Base-by-base conservation (phyloP, 2,888 invertebrate genomes). In the Epirrhoe tristata region DNA sequence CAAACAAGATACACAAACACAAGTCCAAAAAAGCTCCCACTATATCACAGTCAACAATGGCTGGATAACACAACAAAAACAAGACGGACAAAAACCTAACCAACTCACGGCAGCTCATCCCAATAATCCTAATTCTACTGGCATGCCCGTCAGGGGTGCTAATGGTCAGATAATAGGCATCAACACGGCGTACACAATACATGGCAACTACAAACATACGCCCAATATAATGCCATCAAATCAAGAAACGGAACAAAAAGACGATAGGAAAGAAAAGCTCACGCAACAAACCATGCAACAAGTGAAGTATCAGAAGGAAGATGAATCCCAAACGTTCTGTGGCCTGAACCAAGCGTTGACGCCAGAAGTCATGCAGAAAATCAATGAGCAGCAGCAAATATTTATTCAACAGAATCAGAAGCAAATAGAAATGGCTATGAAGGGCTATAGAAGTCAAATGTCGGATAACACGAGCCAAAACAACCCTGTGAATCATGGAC, bases 151-250 rank as follows among this genome's bases (percentile, higher is more conserved):
- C 46, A 81, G 95, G 65, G 94, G 94, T 8, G 94, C 94, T 0
- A 95, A 95, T 72, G 95, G 95, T 52, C 95, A 95, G 83, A 90
- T 95, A 57, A 94, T 95, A 63, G 94, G 94, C 46, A 91, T 95
- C 7, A 95, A 95, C 77, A 93, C 94, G 36, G 86, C 87, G 12
- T 87, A 81, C 69, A 83, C 81, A 70, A 89, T 89, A 76, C 85
- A 89, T 64, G 60, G 76, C 2, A 85, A 82, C 72, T 81, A 81
- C 58, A 91, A 90, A 78, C 85, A 84, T 69, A 61, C 77, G 7
- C 73, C 83, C 34, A 77, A 77, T 31, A 67, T 77, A 5, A 69
- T 82, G 14, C 71, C 83, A 5, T 85, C 84, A 46, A 64, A 71
- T 24, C 46, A 76, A 2, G 87, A 89, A 57, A 80, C 80, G 12